phyloP scores from a whole-genome alignment of 2,113 vertebrate species.

The Eudyptes chrysolophus region DNA sequence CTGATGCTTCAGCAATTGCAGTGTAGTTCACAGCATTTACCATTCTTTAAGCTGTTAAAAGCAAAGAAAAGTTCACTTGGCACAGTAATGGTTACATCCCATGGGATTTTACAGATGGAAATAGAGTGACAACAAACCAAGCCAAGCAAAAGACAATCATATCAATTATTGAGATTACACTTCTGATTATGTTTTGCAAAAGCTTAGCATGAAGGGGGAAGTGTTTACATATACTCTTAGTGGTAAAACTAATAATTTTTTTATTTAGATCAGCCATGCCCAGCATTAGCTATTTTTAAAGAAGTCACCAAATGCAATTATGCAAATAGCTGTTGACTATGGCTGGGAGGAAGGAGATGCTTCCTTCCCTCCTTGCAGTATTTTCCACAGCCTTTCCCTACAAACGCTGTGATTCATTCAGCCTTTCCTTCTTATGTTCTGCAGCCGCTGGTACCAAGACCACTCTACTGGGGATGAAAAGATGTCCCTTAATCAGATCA shows the following conservation, averaged over 20 bases:
- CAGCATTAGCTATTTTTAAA: background rate
- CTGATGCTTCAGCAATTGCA: background rate
- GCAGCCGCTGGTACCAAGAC: background rate
- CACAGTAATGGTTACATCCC: background rate
- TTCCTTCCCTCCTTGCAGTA: background rate
- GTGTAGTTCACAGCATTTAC: background rate
- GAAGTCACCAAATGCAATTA: background rate
- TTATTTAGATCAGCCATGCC: background rate
- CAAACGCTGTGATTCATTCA: background rate
- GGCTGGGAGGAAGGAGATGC: background rate
- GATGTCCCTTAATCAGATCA: background rate
- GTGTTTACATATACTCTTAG: background rate
- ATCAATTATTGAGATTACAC: background rate
- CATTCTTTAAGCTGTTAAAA: background rate
- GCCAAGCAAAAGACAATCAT: background rate
- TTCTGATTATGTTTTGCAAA: background rate
- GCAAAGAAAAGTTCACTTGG: background rate
- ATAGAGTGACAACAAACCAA: background rate
- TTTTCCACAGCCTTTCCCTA: background rate
- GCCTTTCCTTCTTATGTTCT: background rate
- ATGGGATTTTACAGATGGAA: background rate
- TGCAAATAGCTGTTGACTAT: background rate
- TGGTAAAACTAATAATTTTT: background rate
- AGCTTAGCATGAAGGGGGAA: background rate
- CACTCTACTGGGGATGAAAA: background rate